Evolutionary conservation across 2,797 vertebrate species (phyloP).

Genomic region (Intellagama lesueurii): DNA sequence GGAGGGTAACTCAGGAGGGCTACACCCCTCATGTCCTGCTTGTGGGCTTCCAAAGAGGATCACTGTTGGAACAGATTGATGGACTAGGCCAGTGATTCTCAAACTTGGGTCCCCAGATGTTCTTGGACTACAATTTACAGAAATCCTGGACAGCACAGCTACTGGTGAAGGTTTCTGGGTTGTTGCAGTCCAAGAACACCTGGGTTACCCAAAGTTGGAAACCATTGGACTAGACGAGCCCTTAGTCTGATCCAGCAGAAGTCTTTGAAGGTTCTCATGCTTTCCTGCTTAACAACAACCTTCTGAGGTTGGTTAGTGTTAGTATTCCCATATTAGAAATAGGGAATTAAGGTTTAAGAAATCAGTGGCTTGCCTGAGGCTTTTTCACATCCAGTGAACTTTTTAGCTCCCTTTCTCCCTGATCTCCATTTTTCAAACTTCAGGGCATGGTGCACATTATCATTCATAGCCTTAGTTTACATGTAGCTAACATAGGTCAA

Average conservation of each 20-base stretch:
- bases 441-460: constrained; percentile 75
- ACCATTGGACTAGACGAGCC: neutral
- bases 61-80: too few species aligned
- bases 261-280: neutral
- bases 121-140: too few species aligned
- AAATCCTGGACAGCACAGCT: too few species aligned
- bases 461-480: constrained; percentile 78
- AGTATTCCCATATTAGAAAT: neutral
- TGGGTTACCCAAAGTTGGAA: too few species aligned
- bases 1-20: neutral
- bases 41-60: too few species aligned
- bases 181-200: too few species aligned
- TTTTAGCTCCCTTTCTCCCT: constrained; percentile 45
- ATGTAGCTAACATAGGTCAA: constrained; percentile 79
- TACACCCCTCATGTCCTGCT: neutral
- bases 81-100: too few species aligned
- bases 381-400: neutral
- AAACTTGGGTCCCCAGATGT: too few species aligned
- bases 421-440: constrained; percentile 57
- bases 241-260: neutral
- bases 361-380: neutral
- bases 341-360: neutral
- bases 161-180: too few species aligned
- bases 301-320: neutral
- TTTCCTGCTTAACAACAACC: neutral